phyloP scores from a whole-genome alignment of 2,888 invertebrate genomes.

The Mesorhabditis spiculigera region DNA sequence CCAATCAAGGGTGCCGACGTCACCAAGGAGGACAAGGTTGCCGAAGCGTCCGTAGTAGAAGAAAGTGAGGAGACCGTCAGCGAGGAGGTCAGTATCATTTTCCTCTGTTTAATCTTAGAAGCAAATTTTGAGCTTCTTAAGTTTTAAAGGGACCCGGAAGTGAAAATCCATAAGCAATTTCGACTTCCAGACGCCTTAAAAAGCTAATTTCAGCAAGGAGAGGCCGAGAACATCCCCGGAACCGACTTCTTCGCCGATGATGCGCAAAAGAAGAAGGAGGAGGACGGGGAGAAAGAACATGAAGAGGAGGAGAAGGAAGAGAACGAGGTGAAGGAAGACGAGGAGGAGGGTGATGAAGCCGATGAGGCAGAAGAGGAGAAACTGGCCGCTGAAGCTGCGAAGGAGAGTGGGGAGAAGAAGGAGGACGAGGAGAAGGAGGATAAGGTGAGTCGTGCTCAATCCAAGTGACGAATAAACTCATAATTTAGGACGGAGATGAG shows the following conservation, averaged over 20 bases:
- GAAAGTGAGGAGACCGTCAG: constrained; percentile 19
- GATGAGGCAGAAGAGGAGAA: constrained; percentile 12
- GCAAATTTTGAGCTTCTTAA: too few species aligned
- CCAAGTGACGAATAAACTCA: neutral
- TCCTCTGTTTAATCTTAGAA: too few species aligned
- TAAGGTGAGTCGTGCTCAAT: neutral
- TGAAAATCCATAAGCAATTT: too few species aligned
- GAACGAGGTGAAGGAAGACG: constrained; percentile 3
- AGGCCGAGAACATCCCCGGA: constrained; percentile 11
- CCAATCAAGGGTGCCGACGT: constrained; percentile 8
- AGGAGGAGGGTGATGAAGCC: constrained; percentile 13
- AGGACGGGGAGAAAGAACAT: constrained; percentile 16
- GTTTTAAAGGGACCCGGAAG: too few species aligned
- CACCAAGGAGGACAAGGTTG: constrained; percentile 14
- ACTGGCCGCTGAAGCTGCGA: neutral
- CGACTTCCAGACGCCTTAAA: neutral
- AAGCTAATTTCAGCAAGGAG: neutral
- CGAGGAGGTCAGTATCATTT: constrained; percentile 20
- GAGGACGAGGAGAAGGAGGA: constrained; percentile 12
- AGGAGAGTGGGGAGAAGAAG: constrained; percentile 10
- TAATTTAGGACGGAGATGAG: constrained; percentile 15
- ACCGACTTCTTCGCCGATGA: constrained; percentile 37
- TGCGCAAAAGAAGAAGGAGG: constrained; percentile 19
- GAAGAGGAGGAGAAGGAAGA: neutral
- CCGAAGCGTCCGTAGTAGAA: constrained; percentile 10